Base-by-base conservation (phyloP, 2,888 invertebrate species). In the Doris montereyensis region DNA sequence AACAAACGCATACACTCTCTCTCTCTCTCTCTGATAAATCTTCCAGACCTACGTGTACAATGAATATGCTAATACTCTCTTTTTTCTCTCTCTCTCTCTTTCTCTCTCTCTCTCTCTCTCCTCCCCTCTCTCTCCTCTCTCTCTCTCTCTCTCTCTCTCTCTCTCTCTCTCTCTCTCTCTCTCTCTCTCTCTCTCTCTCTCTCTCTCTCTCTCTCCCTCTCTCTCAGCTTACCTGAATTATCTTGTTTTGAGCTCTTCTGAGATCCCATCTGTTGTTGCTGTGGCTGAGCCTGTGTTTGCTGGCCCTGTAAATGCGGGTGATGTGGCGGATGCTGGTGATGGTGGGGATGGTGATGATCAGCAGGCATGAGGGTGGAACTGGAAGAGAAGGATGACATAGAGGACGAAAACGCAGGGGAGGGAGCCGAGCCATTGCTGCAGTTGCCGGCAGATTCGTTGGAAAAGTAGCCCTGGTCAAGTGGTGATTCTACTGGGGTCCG, bases 381-480 rank as follows among this genome's bases (percentile, higher is more conserved):
- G 5, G 82, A 80, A 13, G 79, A 81, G 58, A 80, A 79, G 0
- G 82, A 82, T 57, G 82, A 79, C 74, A 81, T 77, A 32, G 81
- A 80, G 2, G 83, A 80, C 21, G 80, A 78, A 60, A 82, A 74
- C 10, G 81, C 80, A 28, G 81, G 77, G 26, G 80, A 82, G 1
- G 86, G 87, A 62, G 86, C 86, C 26, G 85, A 86, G 74, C 88
- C 88, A 26, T 86, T 83, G 34, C 87, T 86, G 82, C 88, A 86
- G 77, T 84, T 85, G 73, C 88, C 89, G 4, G 87, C 87, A 2
- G 83, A 83, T 34, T 83, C 81, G 68, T 84, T 82, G 24, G 89
- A 89, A 81, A 86, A 88, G 82, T 89, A 89, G 57, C 89, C 89
- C 79, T 86, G 87, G 81, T 89, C 88, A 35, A 88, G 82, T 3